Conservation (phyloP, 2,888 invertebrate genomes). For the Agonopterix subpropinquella region DNA sequence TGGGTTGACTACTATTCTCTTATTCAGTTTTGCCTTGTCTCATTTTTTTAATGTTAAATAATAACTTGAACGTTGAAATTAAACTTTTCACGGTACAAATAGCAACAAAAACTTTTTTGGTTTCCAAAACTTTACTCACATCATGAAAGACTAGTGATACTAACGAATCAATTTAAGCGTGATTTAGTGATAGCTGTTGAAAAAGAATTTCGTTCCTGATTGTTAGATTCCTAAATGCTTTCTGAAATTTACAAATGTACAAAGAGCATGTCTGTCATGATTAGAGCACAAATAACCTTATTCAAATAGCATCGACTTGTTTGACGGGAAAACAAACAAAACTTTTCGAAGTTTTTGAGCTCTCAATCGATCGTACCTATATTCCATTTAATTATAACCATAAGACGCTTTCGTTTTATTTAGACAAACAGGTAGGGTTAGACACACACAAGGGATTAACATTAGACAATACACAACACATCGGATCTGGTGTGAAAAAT, state of each 20-base stretch:
- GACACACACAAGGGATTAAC: conserved; percentile 93
- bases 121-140: conserved; percentile 38
- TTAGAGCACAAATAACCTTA: conserved; percentile 46
- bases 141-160: conserved; percentile 46
- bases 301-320: conserved; percentile 37
- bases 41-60: conserved; percentile 28
- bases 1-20: conserved; percentile 72
- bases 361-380: conserved; percentile 44
- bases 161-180: neutral
- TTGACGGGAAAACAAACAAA: conserved; percentile 65
- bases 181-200: neutral
- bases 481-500: conserved; percentile 75
- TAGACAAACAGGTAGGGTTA: conserved; percentile 78
- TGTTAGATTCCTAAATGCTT: too few relatives aligned
- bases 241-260: neutral
- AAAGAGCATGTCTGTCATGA: conserved; percentile 50
- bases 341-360: conserved; percentile 67
- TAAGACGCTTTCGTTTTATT: conserved; percentile 62
- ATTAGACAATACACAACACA: conserved; percentile 93
- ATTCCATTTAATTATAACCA: conserved; percentile 39
- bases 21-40: conserved; percentile 73
- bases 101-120: conserved; percentile 28
- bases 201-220: too few relatives aligned
- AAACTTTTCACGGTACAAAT: conserved; percentile 3
- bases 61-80: conserved; percentile 19